Conservation (phyloP, 2,888 invertebrate genomes). For the Dermolepida albohirtum region DNA sequence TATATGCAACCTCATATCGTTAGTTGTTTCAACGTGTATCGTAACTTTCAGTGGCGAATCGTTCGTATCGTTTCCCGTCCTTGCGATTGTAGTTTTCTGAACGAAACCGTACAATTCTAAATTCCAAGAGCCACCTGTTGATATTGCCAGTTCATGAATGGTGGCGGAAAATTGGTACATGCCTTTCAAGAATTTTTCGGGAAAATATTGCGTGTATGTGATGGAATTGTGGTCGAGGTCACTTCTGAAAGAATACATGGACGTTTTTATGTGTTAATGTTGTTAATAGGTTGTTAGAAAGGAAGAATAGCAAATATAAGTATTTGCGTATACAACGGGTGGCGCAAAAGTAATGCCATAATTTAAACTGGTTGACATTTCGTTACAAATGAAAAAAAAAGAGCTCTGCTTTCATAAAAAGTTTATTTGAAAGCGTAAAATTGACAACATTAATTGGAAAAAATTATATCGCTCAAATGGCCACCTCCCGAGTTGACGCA, state of each 20-base stretch:
- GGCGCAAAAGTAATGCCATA: no score
- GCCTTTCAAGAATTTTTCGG: slow-evolving; percentile 81
- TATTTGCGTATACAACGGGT: no score
- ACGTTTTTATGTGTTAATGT: no score
- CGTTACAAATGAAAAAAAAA: no score
- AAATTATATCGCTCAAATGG: no score
- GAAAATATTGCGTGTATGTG: slow-evolving; percentile 84
- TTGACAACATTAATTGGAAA: no score
- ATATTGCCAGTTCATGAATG: slow-evolving; percentile 72
- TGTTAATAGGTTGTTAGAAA: no score
- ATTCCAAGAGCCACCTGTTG: slow-evolving; percentile 80
- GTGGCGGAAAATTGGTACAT: slow-evolving; percentile 74
- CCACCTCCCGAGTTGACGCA: no score
- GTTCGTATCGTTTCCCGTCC: slow-evolving; percentile 58
- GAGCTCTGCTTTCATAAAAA: no score
- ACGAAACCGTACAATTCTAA: slow-evolving; percentile 76
- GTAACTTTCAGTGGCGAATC: slow-evolving; percentile 70
- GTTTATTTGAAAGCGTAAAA: no score
- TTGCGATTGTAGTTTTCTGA: slow-evolving; percentile 75
- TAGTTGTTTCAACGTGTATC: slow-evolving; percentile 79
- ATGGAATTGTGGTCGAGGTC: slow-evolving; percentile 75
- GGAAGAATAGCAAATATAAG: no score
- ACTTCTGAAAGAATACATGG: slow-evolving; percentile 71
- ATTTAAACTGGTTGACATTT: no score
- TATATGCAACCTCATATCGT: slow-evolving; percentile 82